These are phyloP conservation scores for Steinernema carpocapsae DNA, from an alignment of 2,888 invertebrate genomes.

Conservation along the genomic window DNA sequence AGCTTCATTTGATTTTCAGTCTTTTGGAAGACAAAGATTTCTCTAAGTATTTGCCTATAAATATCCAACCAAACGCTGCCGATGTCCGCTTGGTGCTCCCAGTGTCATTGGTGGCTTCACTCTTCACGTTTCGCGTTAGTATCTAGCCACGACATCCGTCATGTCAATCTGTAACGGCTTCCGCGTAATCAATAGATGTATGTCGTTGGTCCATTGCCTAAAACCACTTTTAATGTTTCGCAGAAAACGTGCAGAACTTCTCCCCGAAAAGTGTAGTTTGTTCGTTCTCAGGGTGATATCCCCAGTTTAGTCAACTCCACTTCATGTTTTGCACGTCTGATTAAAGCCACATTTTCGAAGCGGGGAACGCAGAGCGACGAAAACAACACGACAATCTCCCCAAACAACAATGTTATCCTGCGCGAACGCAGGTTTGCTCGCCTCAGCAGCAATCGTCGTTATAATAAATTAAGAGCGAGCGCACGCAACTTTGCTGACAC, in stretches of 20 bases:
- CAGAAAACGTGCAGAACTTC: neutral
- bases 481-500: neutral
- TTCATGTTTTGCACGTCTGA: neutral
- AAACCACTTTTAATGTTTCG: neutral
- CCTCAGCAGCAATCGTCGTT: slow-evolving; percentile 8
- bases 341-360: neutral
- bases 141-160: neutral
- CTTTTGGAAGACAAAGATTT: no score
- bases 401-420: slow-evolving; percentile 17
- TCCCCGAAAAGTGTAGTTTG: slow-evolving; percentile 14
- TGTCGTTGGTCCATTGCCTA: neutral
- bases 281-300: neutral
- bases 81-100: no score
- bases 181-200: neutral
- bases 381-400: slow-evolving; percentile 24
- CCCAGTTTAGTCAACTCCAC: neutral
- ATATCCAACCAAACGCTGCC: neutral
- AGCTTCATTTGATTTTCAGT: no score
- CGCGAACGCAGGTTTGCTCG: slow-evolving; percentile 26
- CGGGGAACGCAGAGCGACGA: neutral
- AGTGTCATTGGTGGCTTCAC: no score
- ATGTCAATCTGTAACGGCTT: slow-evolving; percentile 1
- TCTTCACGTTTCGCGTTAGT: no score
- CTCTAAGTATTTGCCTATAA: neutral
- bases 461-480: slow-evolving; percentile 28